Base-by-base conservation (phyloP, 1,140 invertebrate species). In the Hesperophylax magnus region DNA sequence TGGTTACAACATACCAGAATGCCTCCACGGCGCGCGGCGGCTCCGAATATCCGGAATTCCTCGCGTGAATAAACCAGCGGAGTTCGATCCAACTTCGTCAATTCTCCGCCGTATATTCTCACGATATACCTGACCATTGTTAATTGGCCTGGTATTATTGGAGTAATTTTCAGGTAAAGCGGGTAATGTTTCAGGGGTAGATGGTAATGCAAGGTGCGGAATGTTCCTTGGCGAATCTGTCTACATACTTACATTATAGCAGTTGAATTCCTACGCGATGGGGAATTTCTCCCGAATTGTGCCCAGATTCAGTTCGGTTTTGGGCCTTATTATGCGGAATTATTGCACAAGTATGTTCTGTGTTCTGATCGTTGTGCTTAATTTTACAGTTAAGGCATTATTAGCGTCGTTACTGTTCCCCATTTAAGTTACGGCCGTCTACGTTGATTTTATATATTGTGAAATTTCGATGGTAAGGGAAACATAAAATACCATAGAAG, bases 101-200 rank as follows among this genome's bases (percentile, higher is more conserved):
- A 58, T 20, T 58, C 15, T 20, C 15, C 20, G 18, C 56, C 53
- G 53, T 18, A 58, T 58, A 58, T 58, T 61, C 58, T 61, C 39
- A 77, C 74, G 20, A 24, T 53, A 72, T 8, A 39, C 18, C 39
- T 22, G 24, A 24, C 69, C 27, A 72, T 53, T 72, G 69, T 24
- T 72, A 72, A 72, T 53, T 72, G 69, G 69, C 18, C 39, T 15
- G 34, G 34, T 39, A 39, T 72, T 53, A 54, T 72, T 72, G 18
- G 34, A 53, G 69, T 24, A 22, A 53, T 53, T 72, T 72, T 72
- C 61, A 72, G 69, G 69, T 54, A 72, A 47, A 27, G 61, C 61
- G 61, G 34, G 61, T 65, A 72, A 72, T 52, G 69, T 54, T 72
- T 47, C 39, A 24, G 52, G 9, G 18, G 69, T 39, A 39, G 9